Conservation (phyloP, 2,113 vertebrate species). For the Probosciger aterrimus region DNA sequence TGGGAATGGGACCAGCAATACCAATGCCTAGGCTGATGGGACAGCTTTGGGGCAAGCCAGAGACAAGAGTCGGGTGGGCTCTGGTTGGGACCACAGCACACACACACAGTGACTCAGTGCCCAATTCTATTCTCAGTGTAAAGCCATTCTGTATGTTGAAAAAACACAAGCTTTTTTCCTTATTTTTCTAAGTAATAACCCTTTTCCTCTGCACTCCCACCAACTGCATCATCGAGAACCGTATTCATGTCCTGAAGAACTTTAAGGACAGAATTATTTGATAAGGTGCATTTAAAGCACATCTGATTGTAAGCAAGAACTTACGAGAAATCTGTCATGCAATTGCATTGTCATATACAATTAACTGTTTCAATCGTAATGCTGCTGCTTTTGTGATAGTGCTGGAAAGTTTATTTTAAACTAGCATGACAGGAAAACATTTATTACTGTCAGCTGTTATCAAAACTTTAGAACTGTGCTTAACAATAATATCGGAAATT, state of each 20-base stretch:
- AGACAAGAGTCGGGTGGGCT: background rate
- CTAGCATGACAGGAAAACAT: background rate
- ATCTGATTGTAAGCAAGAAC: background rate
- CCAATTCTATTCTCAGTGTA: background rate
- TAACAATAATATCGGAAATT: background rate
- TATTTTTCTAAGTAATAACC: background rate
- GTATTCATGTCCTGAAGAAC: background rate
- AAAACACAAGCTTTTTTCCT: background rate
- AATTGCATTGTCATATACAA: background rate
- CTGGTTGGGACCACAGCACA: background rate
- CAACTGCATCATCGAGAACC: background rate
- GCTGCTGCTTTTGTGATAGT: background rate
- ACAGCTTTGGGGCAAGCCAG: background rate
- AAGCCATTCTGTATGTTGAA: accelerated
- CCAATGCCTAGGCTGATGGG: background rate
- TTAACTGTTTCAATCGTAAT: background rate
- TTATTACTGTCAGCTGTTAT: background rate
- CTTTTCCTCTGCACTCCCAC: background rate
- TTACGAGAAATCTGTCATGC: background rate
- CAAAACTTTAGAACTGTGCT: background rate
- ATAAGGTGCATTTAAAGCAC: background rate
- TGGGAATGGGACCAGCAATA: background rate
- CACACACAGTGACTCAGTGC: too few species aligned
- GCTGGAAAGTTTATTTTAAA: background rate
- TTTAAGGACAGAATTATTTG: background rate